These are phyloP conservation scores for Coenonympha glycerion DNA, from an alignment of 2,888 invertebrate species.

Conservation along the genomic window DNA sequence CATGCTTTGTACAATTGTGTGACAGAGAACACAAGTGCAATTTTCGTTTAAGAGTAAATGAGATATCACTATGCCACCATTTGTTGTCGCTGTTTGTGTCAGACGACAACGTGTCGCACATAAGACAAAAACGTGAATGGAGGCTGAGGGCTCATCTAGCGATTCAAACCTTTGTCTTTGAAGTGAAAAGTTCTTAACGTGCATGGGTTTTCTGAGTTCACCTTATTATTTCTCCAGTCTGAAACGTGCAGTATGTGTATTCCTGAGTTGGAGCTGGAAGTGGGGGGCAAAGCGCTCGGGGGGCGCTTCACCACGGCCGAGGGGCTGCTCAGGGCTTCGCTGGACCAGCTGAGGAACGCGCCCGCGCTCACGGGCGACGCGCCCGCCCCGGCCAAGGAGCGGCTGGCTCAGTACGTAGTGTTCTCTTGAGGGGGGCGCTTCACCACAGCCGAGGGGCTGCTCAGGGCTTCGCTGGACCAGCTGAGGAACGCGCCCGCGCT, in stretches of 20 bases:
- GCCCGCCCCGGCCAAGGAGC: slow-evolving; percentile 51
- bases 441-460: slow-evolving; percentile 93
- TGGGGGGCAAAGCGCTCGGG: slow-evolving; percentile 88
- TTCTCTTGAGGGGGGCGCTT: slow-evolving; percentile 87
- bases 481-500: slow-evolving; percentile 80
- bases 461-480: slow-evolving; percentile 83
- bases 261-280: slow-evolving; percentile 92
- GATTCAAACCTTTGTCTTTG: too few species aligned
- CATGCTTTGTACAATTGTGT: too few species aligned
- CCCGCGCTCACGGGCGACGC: slow-evolving; percentile 83
- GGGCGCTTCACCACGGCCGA: slow-evolving; percentile 97
- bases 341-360: slow-evolving; percentile 81
- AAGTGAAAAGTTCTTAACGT: too few species aligned
- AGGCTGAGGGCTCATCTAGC: too few species aligned
- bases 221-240: slow-evolving; percentile 43
- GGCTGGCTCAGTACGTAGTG: slow-evolving; percentile 62
- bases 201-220: too few species aligned
- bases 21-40: too few species aligned
- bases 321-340: slow-evolving; percentile 82
- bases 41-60: too few species aligned
- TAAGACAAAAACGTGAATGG: too few species aligned
- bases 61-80: too few species aligned
- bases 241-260: slow-evolving; percentile 65
- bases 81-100: too few species aligned
- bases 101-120: too few species aligned